Evolutionary conservation across 2,113 vertebrate genomes (phyloP).

Genomic region (Recurvirostra avosetta): DNA sequence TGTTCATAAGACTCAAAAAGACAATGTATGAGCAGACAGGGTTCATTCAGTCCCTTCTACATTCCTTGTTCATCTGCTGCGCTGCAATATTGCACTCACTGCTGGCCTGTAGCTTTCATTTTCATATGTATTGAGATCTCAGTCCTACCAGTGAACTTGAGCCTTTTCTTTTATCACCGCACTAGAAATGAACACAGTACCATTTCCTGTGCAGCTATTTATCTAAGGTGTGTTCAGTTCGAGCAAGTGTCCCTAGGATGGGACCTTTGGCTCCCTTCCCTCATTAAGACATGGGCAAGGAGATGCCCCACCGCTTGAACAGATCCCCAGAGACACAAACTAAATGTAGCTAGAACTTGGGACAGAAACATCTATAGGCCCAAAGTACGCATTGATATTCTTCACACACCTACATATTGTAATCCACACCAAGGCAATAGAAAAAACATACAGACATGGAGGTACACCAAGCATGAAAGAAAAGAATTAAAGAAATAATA

Average conservation of each 20-base stretch:
- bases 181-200: background rate
- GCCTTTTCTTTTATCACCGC: background rate
- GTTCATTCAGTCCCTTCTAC: background rate
- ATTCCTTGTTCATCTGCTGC: background rate
- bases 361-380: background rate
- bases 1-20: background rate
- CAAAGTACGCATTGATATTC: fast-evolving
- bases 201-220: background rate
- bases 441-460: background rate
- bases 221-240: background rate
- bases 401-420: background rate
- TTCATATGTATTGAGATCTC: background rate
- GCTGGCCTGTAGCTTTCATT: background rate
- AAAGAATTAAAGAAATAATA: background rate
- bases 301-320: fast-evolving
- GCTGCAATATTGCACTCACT: background rate
- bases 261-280: background rate
- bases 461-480: background rate
- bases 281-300: background rate
- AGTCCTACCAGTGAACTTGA: background rate
- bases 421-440: background rate
- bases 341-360: background rate
- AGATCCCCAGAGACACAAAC: background rate
- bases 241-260: background rate
- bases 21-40: background rate